Conservation (phyloP, 2,113 vertebrate genomes). For the Tychaedon coryphoeus region DNA sequence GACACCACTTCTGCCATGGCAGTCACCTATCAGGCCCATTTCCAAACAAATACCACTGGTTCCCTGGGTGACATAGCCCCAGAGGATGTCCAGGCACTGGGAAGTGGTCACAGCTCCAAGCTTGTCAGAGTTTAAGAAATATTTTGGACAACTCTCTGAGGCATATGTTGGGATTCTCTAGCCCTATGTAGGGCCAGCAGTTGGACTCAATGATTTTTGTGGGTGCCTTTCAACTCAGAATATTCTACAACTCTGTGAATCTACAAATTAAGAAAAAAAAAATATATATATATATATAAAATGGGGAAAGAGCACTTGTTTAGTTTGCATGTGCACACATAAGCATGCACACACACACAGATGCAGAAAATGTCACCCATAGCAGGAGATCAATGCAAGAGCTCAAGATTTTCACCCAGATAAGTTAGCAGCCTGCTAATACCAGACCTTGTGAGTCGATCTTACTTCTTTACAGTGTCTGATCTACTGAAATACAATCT, state of each 20-base stretch:
- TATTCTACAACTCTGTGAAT: not conserved
- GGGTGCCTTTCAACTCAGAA: not conserved
- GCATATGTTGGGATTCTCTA: not conserved
- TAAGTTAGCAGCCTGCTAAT: constrained; percentile 38
- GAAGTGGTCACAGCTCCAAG: not conserved
- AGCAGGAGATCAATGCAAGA: constrained; percentile 18
- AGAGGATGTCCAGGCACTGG: not conserved
- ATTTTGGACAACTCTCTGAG: not conserved
- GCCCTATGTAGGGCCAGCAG: too few relatives aligned
- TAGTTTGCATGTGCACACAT: accelerated
- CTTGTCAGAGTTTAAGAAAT: not conserved
- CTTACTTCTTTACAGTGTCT: constrained; percentile 45
- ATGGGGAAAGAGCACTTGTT: not conserved
- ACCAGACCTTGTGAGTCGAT: constrained; percentile 31
- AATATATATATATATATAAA: too few relatives aligned
- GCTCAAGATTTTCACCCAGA: constrained; percentile 39
- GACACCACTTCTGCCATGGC: not conserved
- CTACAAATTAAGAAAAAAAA: not conserved
- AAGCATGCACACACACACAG: accelerated
- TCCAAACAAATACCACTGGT: not conserved
- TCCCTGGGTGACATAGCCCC: not conserved
- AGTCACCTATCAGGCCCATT: not conserved
- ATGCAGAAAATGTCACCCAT: not conserved
- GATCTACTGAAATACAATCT: constrained; percentile 49
- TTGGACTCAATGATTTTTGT: accelerated